Evolutionary conservation across 2,888 invertebrate species (phyloP), one percentile per base, ranked within the genome.

Genomic region (Branchellion lobata): DNA sequence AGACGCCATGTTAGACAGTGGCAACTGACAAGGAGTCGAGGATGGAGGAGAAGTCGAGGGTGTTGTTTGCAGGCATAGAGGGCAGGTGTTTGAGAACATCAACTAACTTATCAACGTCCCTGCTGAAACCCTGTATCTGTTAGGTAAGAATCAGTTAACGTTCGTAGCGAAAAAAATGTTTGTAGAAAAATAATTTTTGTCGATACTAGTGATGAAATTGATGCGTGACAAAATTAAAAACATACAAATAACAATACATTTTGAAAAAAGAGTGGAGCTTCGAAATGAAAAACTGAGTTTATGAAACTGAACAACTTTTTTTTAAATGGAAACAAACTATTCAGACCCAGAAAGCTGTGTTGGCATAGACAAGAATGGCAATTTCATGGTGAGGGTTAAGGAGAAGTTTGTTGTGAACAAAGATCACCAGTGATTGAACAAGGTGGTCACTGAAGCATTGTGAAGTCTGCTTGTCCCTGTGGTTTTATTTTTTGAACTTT

Each of bases 301-400:
- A n/a, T n/a, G n/a, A n/a, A n/a, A n/a, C n/a, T n/a, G n/a, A n/a
- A n/a, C n/a, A n/a, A n/a, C n/a, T n/a, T n/a, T n/a, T n/a, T n/a
- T n/a, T n/a, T n/a, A n/a, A n/a, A n/a, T n/a, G n/a, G n/a, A n/a
- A n/a, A n/a, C n/a, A n/a, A n/a, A n/a, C n/a, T n/a, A n/a, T n/a
- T n/a, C n/a, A n/a, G 21, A 57, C 61, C 61, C 61, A 57, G 24
- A 57, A 57, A 5, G 61, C 61, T 24, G 61, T 57, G 61, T 57
- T 24, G 24, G 61, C 61, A n/a, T 57, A 57, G 3, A 57, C n/a
- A n/a, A 57, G 61, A 57, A 57, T 57, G 24, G 61, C 61, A n/a
- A 57, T 57, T n/a, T 57, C 61, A 57, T 57, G 61, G 3, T 18
- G 24, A 8, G 61, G 61, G 21, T n/a, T 57, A 3, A 57, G 61